A percentile compares a stretch with the other conserved stretches of the same genome.
Evolutionary conservation across 2,888 invertebrate species (phyloP).

Genomic region (Eilema sororculum): DNA sequence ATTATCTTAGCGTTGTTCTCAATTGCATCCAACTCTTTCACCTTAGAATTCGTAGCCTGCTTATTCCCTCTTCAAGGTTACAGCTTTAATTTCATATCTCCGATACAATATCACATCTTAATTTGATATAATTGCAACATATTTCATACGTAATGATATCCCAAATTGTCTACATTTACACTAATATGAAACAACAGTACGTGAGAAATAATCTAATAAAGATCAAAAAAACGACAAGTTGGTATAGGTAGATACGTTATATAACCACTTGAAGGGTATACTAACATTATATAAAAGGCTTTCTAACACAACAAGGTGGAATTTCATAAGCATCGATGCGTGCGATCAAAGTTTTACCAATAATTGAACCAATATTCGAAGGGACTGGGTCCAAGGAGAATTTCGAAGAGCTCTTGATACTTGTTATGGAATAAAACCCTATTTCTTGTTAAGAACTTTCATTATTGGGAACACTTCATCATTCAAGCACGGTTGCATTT

Average conservation of each 20-base stretch:
- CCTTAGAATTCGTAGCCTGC: too few species aligned
- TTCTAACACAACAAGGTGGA: constrained; percentile 34
- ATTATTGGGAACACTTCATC: background rate
- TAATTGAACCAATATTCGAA: constrained; percentile 32
- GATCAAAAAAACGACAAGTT: constrained; percentile 33
- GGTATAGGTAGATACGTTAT: constrained; percentile 4
- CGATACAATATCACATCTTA: background rate
- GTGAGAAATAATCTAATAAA: constrained; percentile 36
- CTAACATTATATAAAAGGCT: constrained; percentile 27
- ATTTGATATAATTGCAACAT: background rate
- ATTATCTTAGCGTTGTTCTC: too few species aligned
- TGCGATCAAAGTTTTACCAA: constrained; percentile 46
- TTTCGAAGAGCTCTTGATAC: constrained; percentile 17
- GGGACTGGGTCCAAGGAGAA: constrained; percentile 5
- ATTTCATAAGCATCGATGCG: constrained; percentile 33
- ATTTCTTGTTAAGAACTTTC: background rate
- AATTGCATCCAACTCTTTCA: too few species aligned
- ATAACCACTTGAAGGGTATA: constrained; percentile 29
- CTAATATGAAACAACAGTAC: background rate
- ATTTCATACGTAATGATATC: background rate
- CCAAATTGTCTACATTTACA: background rate
- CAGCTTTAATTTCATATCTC: background rate
- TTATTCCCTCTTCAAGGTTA: too few species aligned
- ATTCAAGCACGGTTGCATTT: background rate
- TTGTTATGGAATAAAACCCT: background rate